Percentiles rank a stretch among this genome's conserved stretches.
These are phyloP conservation scores for Diabrotica virgifera DNA, from an alignment of 1,140 invertebrate genomes.

Conservation along the genomic window DNA sequence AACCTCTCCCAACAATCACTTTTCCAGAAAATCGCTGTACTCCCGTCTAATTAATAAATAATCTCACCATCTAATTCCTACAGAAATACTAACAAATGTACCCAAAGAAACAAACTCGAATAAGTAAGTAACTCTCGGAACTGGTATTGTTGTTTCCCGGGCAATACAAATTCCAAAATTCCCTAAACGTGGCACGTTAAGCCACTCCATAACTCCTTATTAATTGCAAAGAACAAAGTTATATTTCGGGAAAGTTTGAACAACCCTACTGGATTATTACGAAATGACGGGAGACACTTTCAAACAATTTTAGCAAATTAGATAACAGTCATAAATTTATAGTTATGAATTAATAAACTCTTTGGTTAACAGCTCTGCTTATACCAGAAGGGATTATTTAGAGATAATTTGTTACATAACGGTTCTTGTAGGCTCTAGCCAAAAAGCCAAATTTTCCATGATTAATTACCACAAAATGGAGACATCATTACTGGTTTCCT, in stretches of 20 bases:
- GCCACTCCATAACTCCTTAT: conserved; percentile 25
- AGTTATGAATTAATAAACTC: no score
- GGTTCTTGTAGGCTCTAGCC: no score
- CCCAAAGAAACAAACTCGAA: conserved; percentile 5
- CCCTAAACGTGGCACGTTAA: conserved; percentile 12
- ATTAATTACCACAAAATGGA: no score
- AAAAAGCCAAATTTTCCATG: no score
- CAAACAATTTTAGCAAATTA: conserved; percentile 6
- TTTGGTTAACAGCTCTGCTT: no score
- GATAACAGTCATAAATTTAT: no score
- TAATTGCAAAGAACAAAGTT: conserved; percentile 25
- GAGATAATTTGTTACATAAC: no score
- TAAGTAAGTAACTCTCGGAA: neutral
- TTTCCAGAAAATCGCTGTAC: no score
- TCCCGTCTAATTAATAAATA: neutral
- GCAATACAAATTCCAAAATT: conserved; percentile 13
- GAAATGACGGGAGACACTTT: conserved; percentile 11
- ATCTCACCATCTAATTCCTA: neutral
- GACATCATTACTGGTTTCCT: no score
- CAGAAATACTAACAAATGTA: conserved; percentile 3
- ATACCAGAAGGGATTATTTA: no score
- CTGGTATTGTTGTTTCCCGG: conserved; percentile 6
- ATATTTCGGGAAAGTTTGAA: conserved; percentile 7
- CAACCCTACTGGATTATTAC: conserved; percentile 18
- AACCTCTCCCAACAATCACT: no score